A percentile compares a stretch with the other conserved stretches of the same genome.
Conservation (phyloP, 2,113 vertebrate genomes). For the Zapornia atra region DNA sequence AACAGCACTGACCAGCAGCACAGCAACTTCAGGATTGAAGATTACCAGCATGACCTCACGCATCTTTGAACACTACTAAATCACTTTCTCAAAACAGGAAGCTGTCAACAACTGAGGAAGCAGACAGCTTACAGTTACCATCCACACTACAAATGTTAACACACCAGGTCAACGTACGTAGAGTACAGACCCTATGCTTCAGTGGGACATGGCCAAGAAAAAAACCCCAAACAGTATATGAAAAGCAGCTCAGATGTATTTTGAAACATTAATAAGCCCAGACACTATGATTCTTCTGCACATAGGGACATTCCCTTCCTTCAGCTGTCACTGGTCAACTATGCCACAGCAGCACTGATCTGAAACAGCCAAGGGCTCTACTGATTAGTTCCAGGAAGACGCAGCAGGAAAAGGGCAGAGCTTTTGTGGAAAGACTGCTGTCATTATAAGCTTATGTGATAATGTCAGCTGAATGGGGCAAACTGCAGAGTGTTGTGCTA, state of each 20-base stretch:
- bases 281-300: not conserved
- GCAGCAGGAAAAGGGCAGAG: not conserved
- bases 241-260: not conserved
- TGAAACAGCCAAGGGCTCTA: not conserved
- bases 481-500: not conserved
- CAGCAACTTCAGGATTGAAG: not conserved
- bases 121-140: not conserved
- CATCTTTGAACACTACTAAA: not conserved
- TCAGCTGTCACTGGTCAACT: not conserved
- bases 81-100: conserved; percentile 8
- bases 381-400: not conserved
- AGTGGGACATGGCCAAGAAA: not conserved
- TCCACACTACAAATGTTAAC: not conserved
- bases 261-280: not conserved
- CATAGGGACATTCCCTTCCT: not conserved
- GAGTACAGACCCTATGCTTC: not conserved
- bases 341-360: not conserved
- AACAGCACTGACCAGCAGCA: not conserved
- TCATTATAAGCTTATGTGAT: not conserved
- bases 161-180: not conserved
- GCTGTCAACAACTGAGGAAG: not conserved
- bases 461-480: not conserved
- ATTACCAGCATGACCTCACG: not conserved
- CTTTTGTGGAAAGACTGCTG: not conserved
- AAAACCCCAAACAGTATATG: not conserved